Evolutionary conservation across 2,797 vertebrate species (phyloP), one percentile per base, ranked within the genome.

Genomic region (Enteromius trimaculatus): DNA sequence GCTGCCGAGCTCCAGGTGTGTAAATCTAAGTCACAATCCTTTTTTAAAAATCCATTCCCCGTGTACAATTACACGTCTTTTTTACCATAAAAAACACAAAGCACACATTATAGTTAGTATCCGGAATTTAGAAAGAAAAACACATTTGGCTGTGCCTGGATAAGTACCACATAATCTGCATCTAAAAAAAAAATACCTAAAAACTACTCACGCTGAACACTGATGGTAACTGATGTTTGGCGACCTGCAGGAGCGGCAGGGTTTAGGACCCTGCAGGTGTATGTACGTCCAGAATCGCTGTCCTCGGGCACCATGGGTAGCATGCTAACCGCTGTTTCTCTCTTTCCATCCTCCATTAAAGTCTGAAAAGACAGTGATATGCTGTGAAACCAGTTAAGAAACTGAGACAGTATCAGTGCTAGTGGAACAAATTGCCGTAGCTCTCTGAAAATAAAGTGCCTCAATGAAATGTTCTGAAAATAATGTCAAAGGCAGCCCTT

Each of bases 241-340:
- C 94, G 95, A 37, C 97, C 97, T 0, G 93, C 93, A 0, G 96
- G 97, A 47, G 96, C 92, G 1, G 96, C 97, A 3, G 90, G 93
- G 90, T 97, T 98, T 66, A 95, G 90, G 77, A 97, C 97, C 83
- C 95, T 93, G 90, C 97, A 98, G 82, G 96, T 95, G 89, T 96
- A 96, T 70, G 94, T 96, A 85, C 95, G 95, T 53, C 96, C 96
- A 1, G 95, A 94, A 84, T 98, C 97, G 0, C 90, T 93, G 71
- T 96, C 95, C 88, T 96, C 96, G 0, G 96, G 96, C 21, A 95
- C 90, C 83, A 98, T 93, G 37, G 94, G 94, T 87, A 98, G 93
- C 92, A 95, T 94, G 87, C 96, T 97, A 89, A 96, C 93, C 3
- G 96, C 93, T 1, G 90, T 62, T 86, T 95, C 96, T 72, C 94